Conservation (phyloP, 2,797 vertebrate species). For the Chloroceryle amazona region DNA sequence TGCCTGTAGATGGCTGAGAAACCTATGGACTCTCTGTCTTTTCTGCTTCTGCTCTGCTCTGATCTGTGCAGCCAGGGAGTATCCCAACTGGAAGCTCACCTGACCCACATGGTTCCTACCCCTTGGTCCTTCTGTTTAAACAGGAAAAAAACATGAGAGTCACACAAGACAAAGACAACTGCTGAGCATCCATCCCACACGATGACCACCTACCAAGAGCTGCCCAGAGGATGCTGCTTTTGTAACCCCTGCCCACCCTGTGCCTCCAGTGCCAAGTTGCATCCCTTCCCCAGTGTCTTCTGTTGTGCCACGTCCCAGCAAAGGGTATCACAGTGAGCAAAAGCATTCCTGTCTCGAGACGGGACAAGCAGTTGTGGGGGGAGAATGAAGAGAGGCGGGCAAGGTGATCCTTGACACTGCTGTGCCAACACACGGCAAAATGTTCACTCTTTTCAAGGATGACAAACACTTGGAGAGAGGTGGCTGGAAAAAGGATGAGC, state of each 20-base stretch:
- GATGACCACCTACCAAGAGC: background rate
- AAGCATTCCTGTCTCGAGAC: background rate
- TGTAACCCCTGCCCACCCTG: background rate
- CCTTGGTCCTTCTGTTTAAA: background rate
- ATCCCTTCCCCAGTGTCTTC: background rate
- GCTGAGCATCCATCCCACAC: background rate
- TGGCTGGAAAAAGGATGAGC: background rate
- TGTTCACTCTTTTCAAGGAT: background rate
- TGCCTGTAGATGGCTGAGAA: background rate
- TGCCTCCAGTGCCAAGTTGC: background rate
- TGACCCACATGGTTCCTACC: too few relatives aligned
- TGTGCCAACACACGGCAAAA: fast-evolving
- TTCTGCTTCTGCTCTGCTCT: background rate
- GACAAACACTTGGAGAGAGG: background rate
- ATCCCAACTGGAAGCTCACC: background rate
- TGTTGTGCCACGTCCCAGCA: fast-evolving
- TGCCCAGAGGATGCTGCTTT: background rate
- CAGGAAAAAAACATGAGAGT: background rate
- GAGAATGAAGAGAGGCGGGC: background rate
- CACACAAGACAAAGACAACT: background rate
- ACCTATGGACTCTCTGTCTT: background rate
- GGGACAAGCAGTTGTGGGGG: background rate
- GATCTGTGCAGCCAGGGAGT: background rate
- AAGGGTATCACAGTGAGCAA: background rate
- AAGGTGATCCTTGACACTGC: background rate